phyloP scores from a whole-genome alignment of 2,113 vertebrate species.

The Pholis gunnellus region DNA sequence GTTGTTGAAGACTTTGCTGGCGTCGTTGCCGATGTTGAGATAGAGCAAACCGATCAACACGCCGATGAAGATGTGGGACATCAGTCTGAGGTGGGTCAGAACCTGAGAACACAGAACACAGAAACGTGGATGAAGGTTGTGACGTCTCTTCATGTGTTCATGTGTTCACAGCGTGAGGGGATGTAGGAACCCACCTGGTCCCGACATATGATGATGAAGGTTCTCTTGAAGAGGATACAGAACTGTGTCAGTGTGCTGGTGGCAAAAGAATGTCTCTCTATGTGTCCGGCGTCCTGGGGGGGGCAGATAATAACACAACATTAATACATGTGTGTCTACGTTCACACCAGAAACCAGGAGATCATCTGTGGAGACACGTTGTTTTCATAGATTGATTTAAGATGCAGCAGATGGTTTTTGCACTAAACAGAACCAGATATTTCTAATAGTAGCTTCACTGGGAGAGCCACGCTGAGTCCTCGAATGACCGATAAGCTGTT shows the following conservation, averaged over 20 bases:
- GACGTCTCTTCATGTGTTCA: neutral
- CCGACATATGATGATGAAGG: slow-evolving; percentile 92
- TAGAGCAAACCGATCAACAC: slow-evolving; percentile 97
- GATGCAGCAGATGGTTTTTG: no score
- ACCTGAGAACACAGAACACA: slow-evolving; percentile 81
- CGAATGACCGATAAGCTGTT: no score
- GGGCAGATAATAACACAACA: neutral
- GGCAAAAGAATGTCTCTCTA: slow-evolving; percentile 94
- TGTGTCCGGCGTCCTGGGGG: slow-evolving; percentile 85
- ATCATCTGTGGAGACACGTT: no score
- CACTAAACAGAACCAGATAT: no score
- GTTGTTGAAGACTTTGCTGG: slow-evolving; percentile 98
- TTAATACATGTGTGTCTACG: no score
- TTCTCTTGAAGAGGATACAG: slow-evolving; percentile 96
- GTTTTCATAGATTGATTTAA: no score
- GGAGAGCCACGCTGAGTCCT: no score
- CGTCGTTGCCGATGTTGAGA: slow-evolving; percentile 96
- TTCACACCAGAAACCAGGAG: neutral
- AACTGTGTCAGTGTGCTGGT: slow-evolving; percentile 95
- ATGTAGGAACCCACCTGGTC: slow-evolving; percentile 86
- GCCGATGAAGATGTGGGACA: slow-evolving; percentile 94
- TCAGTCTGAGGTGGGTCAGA: slow-evolving; percentile 93
- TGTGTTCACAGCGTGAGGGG: neutral
- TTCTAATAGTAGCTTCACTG: no score
- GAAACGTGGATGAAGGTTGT: no score